Evolutionary conservation across 2,888 invertebrate genomes (phyloP).

Genomic region (Timandra comae): DNA sequence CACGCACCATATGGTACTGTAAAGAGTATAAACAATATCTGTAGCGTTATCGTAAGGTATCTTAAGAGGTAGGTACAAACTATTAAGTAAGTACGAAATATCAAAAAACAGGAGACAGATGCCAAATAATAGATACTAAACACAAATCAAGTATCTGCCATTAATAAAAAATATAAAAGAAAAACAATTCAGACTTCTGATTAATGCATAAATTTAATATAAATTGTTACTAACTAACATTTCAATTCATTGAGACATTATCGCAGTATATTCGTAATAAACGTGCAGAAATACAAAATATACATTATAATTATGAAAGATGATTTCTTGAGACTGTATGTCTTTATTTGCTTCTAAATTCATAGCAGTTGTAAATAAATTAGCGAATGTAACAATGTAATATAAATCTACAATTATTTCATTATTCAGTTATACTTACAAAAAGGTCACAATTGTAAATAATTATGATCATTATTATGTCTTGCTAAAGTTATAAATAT

Average conservation of each 20-base stretch:
- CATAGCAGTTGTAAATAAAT: slow-evolving; percentile 20
- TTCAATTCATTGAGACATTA: background rate
- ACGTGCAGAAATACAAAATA: slow-evolving; percentile 22
- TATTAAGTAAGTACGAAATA: slow-evolving; percentile 42
- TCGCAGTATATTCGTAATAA: slow-evolving; percentile 4
- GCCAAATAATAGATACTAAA: background rate
- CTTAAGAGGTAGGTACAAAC: slow-evolving; percentile 43
- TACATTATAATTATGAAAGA: slow-evolving; percentile 17
- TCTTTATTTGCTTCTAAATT: slow-evolving; percentile 1
- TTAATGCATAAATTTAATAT: slow-evolving; percentile 18
- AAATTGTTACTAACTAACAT: slow-evolving; percentile 13
- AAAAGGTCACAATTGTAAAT: no score
- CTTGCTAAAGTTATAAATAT: slow-evolving; percentile 3
- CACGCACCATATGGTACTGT: slow-evolving; percentile 52
- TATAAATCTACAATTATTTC: slow-evolving; percentile 24
- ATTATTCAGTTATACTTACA: background rate
- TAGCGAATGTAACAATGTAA: slow-evolving; percentile 31
- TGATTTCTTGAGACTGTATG: no score
- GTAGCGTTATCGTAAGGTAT: slow-evolving; percentile 31
- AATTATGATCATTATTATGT: background rate
- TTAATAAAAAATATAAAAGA: slow-evolving; percentile 28
- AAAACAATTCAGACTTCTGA: slow-evolving; percentile 27
- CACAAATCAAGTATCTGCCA: slow-evolving; percentile 21
- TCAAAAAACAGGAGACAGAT: slow-evolving; percentile 21
- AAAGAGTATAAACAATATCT: slow-evolving; percentile 39